phyloP scores from a whole-genome alignment of 2,113 vertebrate species.

The Sturnus vulgaris region DNA sequence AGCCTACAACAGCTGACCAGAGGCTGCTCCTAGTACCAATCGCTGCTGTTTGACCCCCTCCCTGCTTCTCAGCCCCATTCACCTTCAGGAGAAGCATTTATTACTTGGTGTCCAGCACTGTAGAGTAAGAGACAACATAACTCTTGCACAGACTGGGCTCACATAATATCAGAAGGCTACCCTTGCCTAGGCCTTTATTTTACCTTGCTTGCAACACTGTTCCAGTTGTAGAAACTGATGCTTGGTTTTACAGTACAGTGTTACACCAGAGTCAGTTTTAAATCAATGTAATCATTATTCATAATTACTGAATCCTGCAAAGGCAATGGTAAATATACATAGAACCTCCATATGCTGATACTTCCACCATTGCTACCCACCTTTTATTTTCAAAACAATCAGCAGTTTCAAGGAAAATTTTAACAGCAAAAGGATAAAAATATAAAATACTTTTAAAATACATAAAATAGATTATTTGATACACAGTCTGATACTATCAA shows the following conservation, averaged over 20 bases:
- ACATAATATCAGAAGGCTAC: background rate
- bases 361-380: background rate
- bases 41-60: background rate
- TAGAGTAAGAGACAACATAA: background rate
- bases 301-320: background rate
- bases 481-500: background rate
- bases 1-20: background rate
- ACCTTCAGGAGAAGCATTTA: background rate
- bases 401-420: background rate
- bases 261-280: background rate
- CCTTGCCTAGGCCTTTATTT: background rate
- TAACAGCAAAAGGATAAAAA: background rate
- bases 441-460: background rate
- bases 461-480: background rate
- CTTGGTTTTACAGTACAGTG: background rate
- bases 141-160: background rate
- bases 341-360: background rate
- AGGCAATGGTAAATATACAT: background rate
- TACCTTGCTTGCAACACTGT: background rate
- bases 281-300: background rate
- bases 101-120: background rate
- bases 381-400: background rate
- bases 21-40: background rate
- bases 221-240: background rate
- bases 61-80: background rate